phyloP scores from a whole-genome alignment of 2,113 vertebrate species.

The Alouatta palliata region DNA sequence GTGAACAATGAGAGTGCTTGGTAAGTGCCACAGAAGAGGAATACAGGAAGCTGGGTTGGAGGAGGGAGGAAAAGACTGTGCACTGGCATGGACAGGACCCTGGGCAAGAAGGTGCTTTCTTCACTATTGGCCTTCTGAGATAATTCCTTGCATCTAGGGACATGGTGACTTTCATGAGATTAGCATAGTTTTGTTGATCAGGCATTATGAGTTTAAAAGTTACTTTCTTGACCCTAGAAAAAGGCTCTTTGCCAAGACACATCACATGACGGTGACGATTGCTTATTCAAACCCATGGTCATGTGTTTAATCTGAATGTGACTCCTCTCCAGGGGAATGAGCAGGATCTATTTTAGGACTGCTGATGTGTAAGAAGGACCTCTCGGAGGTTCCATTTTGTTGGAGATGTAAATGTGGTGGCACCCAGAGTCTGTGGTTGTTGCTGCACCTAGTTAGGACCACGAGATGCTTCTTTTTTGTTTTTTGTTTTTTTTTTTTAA shows the following conservation, averaged over 20 bases:
- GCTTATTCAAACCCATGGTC: not conserved
- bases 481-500: too few relatives aligned
- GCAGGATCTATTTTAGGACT: not conserved
- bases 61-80: not conserved
- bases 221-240: not conserved
- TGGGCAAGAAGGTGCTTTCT: not conserved
- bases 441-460: not conserved
- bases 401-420: not conserved
- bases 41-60: not conserved
- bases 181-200: not conserved
- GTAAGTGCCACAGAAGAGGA: not conserved
- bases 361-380: not conserved
- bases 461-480: too few relatives aligned
- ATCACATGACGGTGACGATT: not conserved
- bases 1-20: not conserved
- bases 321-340: not conserved
- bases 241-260: not conserved
- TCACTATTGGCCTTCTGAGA: not conserved
- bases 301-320: not conserved
- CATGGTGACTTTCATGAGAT: not conserved
- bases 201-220: not conserved
- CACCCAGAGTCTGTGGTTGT: not conserved
- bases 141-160: not conserved
- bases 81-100: not conserved
- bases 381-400: not conserved